phyloP scores from a whole-genome alignment of 1,140 invertebrate species.

The Doryteuthis pealeii region DNA sequence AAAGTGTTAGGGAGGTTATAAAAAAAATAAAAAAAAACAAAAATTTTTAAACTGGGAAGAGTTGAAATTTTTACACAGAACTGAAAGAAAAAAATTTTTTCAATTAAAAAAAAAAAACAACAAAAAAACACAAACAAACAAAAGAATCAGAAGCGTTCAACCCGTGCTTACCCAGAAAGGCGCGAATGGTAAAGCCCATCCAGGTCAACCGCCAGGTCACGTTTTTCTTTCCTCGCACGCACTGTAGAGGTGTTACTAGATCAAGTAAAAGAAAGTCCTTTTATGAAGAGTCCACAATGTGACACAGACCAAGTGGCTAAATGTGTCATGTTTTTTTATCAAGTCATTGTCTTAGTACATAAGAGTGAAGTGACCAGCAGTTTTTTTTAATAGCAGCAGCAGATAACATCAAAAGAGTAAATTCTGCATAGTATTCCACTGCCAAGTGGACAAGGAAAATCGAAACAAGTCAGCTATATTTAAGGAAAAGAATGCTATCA shows the following conservation, averaged over 20 bases:
- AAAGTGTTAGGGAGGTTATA: no score
- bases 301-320: background rate
- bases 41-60: no score
- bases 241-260: slow-evolving; percentile 9
- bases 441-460: no score
- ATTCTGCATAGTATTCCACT: no score
- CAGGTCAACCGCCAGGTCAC: slow-evolving; percentile 5
- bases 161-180: slow-evolving; percentile 3
- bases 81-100: background rate
- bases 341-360: no score
- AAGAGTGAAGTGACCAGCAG: no score
- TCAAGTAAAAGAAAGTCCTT: background rate
- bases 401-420: no score
- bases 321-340: no score
- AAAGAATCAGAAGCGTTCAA: background rate
- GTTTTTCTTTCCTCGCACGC: slow-evolving; percentile 9
- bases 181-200: slow-evolving; percentile 8
- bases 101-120: background rate
- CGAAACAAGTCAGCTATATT: no score
- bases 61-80: background rate
- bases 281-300: background rate
- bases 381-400: no score
- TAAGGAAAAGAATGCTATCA: no score
- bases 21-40: no score
- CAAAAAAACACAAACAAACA: background rate